phyloP scores from a whole-genome alignment of 2,888 invertebrate genomes.

The Patella ulyssiponensis region DNA sequence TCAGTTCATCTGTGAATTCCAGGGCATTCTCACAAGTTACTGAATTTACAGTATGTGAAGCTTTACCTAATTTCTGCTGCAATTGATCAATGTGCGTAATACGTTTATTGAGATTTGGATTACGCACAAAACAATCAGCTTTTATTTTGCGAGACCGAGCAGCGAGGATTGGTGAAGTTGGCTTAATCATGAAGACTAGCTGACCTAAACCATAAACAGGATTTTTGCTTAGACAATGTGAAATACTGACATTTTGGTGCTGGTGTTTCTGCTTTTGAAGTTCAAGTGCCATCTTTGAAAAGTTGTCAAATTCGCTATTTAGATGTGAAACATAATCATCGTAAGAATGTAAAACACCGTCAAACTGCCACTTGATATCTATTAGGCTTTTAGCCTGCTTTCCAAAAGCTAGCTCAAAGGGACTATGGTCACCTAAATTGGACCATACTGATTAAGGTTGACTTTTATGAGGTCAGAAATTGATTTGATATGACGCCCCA shows the following conservation, averaged over 20 bases:
- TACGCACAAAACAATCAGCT: neutral
- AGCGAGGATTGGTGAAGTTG: neutral
- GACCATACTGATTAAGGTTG: neutral
- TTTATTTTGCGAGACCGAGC: neutral
- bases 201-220: neutral
- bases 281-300: neutral
- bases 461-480: neutral
- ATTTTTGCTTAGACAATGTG: neutral
- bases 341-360: neutral
- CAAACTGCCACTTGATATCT: neutral
- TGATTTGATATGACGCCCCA: neutral
- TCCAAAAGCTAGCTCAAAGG: neutral
- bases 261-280: neutral
- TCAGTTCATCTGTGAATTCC: neutral
- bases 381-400: neutral
- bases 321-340: neutral
- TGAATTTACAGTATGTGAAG: neutral
- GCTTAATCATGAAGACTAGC: neutral
- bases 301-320: neutral
- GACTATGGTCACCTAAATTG: neutral
- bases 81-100: slow-evolving; percentile 1
- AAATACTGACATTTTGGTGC: neutral
- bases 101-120: neutral
- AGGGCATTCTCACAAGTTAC: neutral
- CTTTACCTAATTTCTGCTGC: neutral